Evolutionary conservation across 1,140 invertebrate species (phyloP), one percentile per base, ranked within the genome.

Genomic region (Philaenus spumarius): DNA sequence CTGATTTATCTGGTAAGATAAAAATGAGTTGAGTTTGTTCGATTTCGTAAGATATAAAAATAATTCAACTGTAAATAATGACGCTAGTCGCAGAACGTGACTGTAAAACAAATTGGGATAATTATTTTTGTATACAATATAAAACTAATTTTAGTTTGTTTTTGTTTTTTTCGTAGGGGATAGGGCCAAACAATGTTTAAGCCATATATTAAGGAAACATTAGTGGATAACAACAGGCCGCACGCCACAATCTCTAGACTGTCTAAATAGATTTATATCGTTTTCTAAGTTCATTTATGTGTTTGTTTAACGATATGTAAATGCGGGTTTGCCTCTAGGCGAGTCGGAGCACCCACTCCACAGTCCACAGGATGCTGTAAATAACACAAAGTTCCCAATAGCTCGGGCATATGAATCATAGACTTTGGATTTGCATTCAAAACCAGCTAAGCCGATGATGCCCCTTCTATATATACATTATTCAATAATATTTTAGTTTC

Each of bases 261-360:
- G 20, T 15, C 24, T 35, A 26, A 22, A 53, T 53, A 39, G 50
- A 53, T 53, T 53, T 53, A 53, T 39, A 53, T 39, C 35, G 50
- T 53, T 53, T 53, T 35, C 37, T 53, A 53, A 53, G 50, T 53
- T 53, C 50, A 53, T 53, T 53, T 53, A 53, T 53, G 50, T 53
- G 50, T 53, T 53, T 53, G 50, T 53, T 53, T 53, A 53, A 53
- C 50, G 19, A 53, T 53, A 53, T 53, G 50, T 53, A 53, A 53
- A 53, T 43, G 53, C 24, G 26, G 11, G 26, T 34, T 19, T 20
- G 51, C 17, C 15, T 19, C 6, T 5, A 19, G 34, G 12, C 20
- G 2, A 22, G 20, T 12, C 37, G 12, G 20, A 11, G 37, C 12
- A 30, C 12, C 12, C 12, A 30, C 26, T 30, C 26, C 26, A 30